Conservation (phyloP, 2,113 vertebrate genomes). For the Myotis davidii region DNA sequence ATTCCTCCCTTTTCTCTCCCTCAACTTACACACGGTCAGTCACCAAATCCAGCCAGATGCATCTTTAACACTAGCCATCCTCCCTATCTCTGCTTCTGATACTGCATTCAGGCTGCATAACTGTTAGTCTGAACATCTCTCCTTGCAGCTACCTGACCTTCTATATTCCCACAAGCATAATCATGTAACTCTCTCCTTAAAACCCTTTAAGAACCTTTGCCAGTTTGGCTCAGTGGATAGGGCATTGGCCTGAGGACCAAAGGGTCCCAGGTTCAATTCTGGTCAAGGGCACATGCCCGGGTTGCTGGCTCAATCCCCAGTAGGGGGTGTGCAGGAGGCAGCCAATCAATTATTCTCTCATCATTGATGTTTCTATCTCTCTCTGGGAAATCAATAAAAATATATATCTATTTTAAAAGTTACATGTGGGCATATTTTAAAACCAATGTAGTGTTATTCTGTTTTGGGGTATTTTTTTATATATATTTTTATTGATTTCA, state of each 20-base stretch:
- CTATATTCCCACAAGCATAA: background rate
- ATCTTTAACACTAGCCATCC: background rate
- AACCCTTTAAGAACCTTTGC: background rate
- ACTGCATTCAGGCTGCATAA: background rate
- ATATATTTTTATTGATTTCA: too few relatives aligned
- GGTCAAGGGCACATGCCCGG: too few relatives aligned
- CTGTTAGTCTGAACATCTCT: background rate
- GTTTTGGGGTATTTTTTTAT: too few relatives aligned
- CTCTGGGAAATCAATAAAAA: too few relatives aligned
- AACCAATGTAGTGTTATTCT: background rate
- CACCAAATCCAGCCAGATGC: slow-evolving; percentile 3
- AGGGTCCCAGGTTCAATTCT: too few relatives aligned
- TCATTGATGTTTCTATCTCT: too few relatives aligned
- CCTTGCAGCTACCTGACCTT: background rate
- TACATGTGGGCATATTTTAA: slow-evolving; percentile 7
- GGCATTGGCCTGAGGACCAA: too few relatives aligned
- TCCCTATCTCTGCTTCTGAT: background rate
- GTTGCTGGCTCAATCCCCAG: too few relatives aligned
- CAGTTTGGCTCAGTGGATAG: too few relatives aligned
- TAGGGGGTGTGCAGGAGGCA: too few relatives aligned
- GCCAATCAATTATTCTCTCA: too few relatives aligned
- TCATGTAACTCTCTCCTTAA: background rate
- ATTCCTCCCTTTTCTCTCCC: slow-evolving; percentile 2
- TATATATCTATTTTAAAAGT: background rate
- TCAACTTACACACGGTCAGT: background rate